Percentiles rank a stretch among this genome's conserved stretches.
Evolutionary conservation across 1,140 invertebrate genomes (phyloP).

Genomic region (Schlechtendalia chinensis): DNA sequence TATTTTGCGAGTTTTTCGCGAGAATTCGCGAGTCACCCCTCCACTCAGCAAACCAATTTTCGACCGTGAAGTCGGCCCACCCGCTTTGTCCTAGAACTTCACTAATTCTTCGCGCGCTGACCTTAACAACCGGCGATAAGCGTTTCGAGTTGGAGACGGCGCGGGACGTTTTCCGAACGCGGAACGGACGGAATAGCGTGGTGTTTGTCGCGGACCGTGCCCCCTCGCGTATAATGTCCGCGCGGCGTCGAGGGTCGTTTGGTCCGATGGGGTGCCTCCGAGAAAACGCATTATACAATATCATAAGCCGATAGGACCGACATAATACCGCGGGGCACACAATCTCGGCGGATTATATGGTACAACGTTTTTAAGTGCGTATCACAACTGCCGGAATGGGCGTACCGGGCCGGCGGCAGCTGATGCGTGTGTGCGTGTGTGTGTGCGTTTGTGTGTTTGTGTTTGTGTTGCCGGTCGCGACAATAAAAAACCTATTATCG

Average conservation of each 20-base stretch:
- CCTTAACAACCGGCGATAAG: no score
- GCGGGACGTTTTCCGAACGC: neutral
- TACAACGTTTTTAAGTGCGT: slow-evolving; percentile 47
- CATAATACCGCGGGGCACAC: neutral
- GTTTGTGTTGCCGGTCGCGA: slow-evolving; percentile 33
- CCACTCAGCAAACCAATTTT: no score
- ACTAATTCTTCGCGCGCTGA: no score
- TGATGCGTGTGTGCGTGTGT: neutral
- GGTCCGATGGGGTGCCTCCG: slow-evolving; percentile 2
- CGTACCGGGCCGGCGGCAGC: slow-evolving; percentile 30
- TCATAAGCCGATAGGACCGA: neutral
- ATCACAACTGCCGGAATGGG: slow-evolving; percentile 43
- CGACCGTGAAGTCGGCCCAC: no score
- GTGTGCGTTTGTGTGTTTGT: neutral
- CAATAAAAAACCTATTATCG: slow-evolving; percentile 50
- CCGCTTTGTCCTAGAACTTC: no score
- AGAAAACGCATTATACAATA: neutral
- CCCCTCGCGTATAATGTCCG: neutral
- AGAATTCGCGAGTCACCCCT: no score
- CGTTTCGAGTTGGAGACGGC: no score
- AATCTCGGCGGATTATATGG: slow-evolving; percentile 38
- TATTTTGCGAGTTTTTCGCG: no score
- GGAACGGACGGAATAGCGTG: no score
- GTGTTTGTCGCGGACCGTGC: no score
- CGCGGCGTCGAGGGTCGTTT: slow-evolving; percentile 16